Conservation (phyloP, 1,140 invertebrate species). For the Zelostemma sp. region DNA sequence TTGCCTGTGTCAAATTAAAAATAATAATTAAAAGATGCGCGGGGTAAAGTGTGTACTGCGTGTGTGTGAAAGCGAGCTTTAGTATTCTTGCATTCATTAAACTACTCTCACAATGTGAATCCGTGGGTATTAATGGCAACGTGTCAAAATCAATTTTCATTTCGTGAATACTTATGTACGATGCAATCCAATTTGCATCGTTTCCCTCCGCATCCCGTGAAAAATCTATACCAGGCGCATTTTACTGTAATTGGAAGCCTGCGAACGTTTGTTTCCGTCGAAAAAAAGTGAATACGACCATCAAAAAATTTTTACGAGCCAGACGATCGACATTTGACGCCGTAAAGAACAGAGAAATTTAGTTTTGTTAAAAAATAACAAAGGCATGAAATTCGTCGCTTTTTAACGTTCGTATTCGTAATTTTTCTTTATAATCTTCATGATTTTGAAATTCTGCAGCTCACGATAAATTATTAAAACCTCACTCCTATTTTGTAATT, state of each 20-base stretch:
- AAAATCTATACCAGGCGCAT: conserved; percentile 52
- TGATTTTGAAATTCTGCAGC: background rate
- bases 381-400: conserved; percentile 11
- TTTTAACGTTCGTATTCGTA: conserved; percentile 25
- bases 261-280: conserved; percentile 53
- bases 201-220: conserved; percentile 46
- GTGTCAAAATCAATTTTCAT: conserved; percentile 70
- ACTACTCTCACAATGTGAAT: conserved; percentile 57
- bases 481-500: too few relatives aligned
- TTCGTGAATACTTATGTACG: conserved; percentile 68
- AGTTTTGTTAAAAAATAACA: conserved; percentile 21
- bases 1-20: background rate
- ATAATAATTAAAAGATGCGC: conserved; percentile 6
- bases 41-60: conserved; percentile 6
- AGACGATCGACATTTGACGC: conserved; percentile 40
- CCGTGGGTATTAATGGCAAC: conserved; percentile 65
- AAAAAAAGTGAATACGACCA: conserved; percentile 42
- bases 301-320: conserved; percentile 41
- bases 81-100: conserved; percentile 64
- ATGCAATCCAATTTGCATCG: conserved; percentile 67
- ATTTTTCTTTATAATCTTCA: background rate
- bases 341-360: conserved; percentile 36
- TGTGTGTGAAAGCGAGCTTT: conserved; percentile 35
- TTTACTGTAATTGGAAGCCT: conserved; percentile 67
- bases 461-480: too few relatives aligned